These are phyloP conservation scores for Glaucopsyche alexis DNA, from an alignment of 2,888 invertebrate genomes.

Conservation along the genomic window DNA sequence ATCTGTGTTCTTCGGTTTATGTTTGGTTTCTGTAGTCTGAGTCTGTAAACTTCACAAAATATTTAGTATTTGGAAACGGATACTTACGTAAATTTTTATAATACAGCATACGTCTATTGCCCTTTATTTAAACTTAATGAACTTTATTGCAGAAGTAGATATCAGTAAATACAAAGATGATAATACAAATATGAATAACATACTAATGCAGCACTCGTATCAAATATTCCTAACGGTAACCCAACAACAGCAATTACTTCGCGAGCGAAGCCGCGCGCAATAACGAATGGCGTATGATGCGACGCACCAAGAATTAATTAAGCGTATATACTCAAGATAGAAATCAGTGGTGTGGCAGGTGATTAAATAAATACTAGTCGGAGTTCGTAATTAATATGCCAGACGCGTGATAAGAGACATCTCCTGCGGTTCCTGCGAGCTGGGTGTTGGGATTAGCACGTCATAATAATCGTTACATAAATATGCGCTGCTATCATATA, in stretches of 20 bases:
- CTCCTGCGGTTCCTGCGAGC: slow-evolving; percentile 60
- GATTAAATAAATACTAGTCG: slow-evolving; percentile 76
- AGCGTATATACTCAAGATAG: slow-evolving; percentile 63
- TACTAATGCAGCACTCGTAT: not conserved
- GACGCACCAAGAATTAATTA: slow-evolving; percentile 69
- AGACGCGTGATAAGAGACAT: slow-evolving; percentile 69
- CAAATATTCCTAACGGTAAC: slow-evolving; percentile 19
- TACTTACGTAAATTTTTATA: not conserved
- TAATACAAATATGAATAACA: not conserved
- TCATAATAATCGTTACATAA: slow-evolving; percentile 49
- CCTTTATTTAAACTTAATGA: not conserved
- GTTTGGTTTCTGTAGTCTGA: slow-evolving; percentile 6
- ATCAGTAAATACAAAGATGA: not conserved
- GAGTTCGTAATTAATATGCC: slow-evolving; percentile 75
- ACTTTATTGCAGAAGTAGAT: not conserved
- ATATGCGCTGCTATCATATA: not conserved
- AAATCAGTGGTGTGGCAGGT: slow-evolving; percentile 69
- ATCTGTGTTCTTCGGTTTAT: not conserved
- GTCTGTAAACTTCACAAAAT: not conserved
- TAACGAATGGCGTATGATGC: slow-evolving; percentile 45
- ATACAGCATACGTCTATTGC: too few relatives aligned
- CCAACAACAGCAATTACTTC: slow-evolving; percentile 33
- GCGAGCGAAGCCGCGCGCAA: slow-evolving; percentile 34
- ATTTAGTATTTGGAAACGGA: not conserved
- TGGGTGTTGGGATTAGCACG: slow-evolving; percentile 64